These are phyloP conservation scores for Felis catus DNA, from an alignment of 2,113 vertebrate genomes.

Conservation along the genomic window F.catus_Fca126_mat1.0 CM031413.1:165405501-165406000, in stretches of 20 bases:
- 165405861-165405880: rapidly evolving
- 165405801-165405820: rapidly evolving
- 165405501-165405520: neutral
- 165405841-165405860: rapidly evolving
- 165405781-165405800: neutral
- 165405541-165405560: neutral
- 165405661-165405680: too few species aligned
- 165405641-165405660: too few species aligned
- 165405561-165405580: neutral
- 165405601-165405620: neutral
- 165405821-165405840: rapidly evolving
- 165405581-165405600: neutral
- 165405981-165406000: neutral
- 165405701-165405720: rapidly evolving
- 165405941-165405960: neutral
- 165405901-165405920: rapidly evolving
- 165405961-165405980: neutral
- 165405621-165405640: neutral
- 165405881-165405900: neutral
- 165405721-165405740: rapidly evolving
- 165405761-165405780: rapidly evolving
- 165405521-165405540: neutral
- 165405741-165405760: rapidly evolving
- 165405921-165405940: too few species aligned
- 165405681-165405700: neutral